Percentiles rank a stretch among this genome's conserved stretches.
Evolutionary conservation across 1,140 invertebrate genomes (phyloP).

Genomic region (Aphaenogaster ashmeadi): DNA sequence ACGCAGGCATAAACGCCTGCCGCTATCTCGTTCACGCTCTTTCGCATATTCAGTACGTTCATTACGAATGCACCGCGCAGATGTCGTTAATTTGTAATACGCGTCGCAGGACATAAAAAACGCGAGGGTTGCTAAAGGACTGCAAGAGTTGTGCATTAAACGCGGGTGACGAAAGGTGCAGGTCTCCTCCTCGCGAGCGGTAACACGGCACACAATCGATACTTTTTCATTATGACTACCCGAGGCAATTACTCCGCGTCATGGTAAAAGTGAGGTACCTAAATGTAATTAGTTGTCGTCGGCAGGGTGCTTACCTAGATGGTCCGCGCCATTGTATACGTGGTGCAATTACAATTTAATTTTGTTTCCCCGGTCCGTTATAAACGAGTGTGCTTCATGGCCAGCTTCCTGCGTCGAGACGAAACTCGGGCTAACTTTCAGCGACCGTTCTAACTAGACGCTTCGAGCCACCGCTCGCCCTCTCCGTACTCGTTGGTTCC

Average conservation of each 20-base stretch:
- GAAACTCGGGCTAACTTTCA: constrained; percentile 69
- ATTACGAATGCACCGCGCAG: constrained; percentile 30
- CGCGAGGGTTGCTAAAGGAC: constrained; percentile 42
- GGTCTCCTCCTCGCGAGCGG: constrained; percentile 32
- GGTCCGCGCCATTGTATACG: constrained; percentile 75
- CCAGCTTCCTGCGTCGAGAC: constrained; percentile 67
- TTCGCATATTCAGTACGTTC: constrained; percentile 37
- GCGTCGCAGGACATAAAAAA: constrained; percentile 40
- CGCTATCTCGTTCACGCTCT: constrained; percentile 5
- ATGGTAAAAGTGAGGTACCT: constrained; percentile 77
- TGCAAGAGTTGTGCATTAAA: constrained; percentile 65
- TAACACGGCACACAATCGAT: constrained; percentile 70
- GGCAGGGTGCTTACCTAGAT: constrained; percentile 76
- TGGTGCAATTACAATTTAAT: constrained; percentile 81
- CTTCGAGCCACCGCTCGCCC: constrained; percentile 26
- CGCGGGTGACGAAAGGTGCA: constrained; percentile 31
- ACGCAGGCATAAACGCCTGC: background rate
- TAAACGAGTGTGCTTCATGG: constrained; percentile 79
- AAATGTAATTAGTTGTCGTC: constrained; percentile 82
- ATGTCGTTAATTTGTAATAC: constrained; percentile 61
- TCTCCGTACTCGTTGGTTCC: constrained; percentile 6
- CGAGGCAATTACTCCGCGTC: constrained; percentile 75
- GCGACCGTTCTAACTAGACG: constrained; percentile 67
- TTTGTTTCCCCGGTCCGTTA: constrained; percentile 76
- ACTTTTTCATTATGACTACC: constrained; percentile 78